Base-by-base conservation (phyloP, 64 coral and sea anemone species). In the Orbicella faveolata region DNA sequence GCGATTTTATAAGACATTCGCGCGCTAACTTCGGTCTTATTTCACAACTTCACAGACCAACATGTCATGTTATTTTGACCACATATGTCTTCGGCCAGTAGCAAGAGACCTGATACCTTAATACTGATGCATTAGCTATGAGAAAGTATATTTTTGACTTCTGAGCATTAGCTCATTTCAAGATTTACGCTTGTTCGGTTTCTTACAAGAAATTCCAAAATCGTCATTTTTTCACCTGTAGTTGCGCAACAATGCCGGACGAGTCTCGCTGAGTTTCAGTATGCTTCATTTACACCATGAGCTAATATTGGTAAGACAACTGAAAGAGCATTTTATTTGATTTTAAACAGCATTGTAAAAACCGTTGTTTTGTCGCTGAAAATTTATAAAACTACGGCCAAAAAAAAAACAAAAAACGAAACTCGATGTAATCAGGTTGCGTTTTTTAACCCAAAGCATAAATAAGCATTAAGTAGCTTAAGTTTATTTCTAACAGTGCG, bases 221-320 rank as follows among this genome's bases (percentile, higher is more conserved):
- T 33, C 67, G 20, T 25, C 67, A 4, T 4, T 5, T 10, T 70
- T 70, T 70, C 67, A 23, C 25, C 23, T 23, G 66, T 69, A 25
- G 9, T 9, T 70, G 21, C 67, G 67, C 5, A 48, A 48, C 5
- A 70, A 26, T 25, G 25, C 10, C 7, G 21, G 67, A 23, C 67
- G 21, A 80, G 15, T 61, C 11, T 11, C 1, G 0, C 7, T 57
- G 21, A 55, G 26, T 25, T 69, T 48, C 4, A 41, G 13, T 5
- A 84, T 84, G 81, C 62, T 84, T 84, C 81, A 63, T 39, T 63
- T 84, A 19, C 36, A 84, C 37, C 62, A 48, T 20, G 81, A 84
- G 6, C 61, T 48, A 21, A 51, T 52, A 67, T 52, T 84, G 81
- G 81, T 84, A 84, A 84, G 81, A 2, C 15, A 23, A 20, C 67